phyloP scores from a whole-genome alignment of 1,140 invertebrate species.

The Lerema accius region DNA sequence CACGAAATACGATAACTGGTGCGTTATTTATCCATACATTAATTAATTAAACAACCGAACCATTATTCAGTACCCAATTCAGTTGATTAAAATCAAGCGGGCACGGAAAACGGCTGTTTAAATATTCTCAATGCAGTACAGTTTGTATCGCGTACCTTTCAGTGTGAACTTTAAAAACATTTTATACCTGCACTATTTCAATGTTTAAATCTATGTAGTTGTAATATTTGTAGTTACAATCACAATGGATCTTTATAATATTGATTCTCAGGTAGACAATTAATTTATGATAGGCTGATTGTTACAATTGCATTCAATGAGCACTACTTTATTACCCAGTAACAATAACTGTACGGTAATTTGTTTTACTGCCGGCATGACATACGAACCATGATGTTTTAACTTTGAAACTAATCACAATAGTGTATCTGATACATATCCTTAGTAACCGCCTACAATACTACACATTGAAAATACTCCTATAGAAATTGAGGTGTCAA shows the following conservation, averaged over 20 bases:
- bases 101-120: background rate
- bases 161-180: background rate
- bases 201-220: background rate
- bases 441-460: no score
- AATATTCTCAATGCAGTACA: background rate
- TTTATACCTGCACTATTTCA: background rate
- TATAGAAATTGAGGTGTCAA: no score
- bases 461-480: no score
- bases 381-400: background rate
- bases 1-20: slow-evolving; percentile 59
- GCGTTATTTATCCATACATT: slow-evolving; percentile 45
- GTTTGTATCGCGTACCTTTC: slow-evolving; percentile 13
- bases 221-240: no score
- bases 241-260: no score
- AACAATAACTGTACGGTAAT: background rate
- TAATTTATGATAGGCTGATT: background rate
- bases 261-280: no score
- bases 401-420: no score
- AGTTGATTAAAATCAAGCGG: background rate
- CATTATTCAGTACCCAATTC: slow-evolving; percentile 2
- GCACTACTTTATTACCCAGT: background rate
- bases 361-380: slow-evolving; percentile 1
- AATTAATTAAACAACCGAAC: slow-evolving; percentile 21
- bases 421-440: no score
- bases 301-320: slow-evolving; percentile 7